Evolutionary conservation across 1,140 invertebrate species (phyloP), one percentile per base, ranked within the genome.

Genomic region (Scaptomyza graminum): DNA sequence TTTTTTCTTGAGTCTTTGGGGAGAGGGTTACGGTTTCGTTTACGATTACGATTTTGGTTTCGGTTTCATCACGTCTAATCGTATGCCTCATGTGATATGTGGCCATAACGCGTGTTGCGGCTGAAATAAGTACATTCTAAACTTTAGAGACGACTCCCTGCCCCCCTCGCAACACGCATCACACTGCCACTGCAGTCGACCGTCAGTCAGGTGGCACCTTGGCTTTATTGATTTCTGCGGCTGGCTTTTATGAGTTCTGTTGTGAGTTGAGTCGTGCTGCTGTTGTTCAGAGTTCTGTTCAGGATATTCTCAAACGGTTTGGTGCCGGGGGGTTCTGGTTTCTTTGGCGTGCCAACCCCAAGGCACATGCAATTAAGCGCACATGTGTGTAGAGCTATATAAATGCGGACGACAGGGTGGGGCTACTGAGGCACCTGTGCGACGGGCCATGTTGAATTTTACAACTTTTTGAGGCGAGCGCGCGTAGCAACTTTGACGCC

Each of bases 181-280:
- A 41, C 7, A 41, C n/a, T 41, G 4, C 1, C 39, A 1, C 15
- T 50, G 28, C 50, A 28, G 13, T 12, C 13, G 12, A 15, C 55
- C 25, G 47, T 15, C 67, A 71, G 47, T 15, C 67, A 71, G 81
- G 79, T 79, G 88, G 77, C 88, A 90, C 88, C 88, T 90, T 90
- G 80, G 74, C 79, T 90, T 90, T 90, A 90, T 90, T 90, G 88
- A 90, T 90, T 90, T 88, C 82, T 90, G 74, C 76, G 76, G 84
- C 75, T 84, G 84, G 80, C 84, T 89, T 89, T 88, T 88, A 88
- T 88, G 83, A 88, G 83, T 73, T 82, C 34, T 54, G 68, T 56
- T 31, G 39, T 41, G 31, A 44, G 34, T 52, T 28, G 59, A 34
- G 51, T 43, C n/a, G 57, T 43, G 44, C 54, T 43, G 44, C 54